Conservation (phyloP, 2,113 vertebrate genomes). For the Callithrix jacchus region DNA sequence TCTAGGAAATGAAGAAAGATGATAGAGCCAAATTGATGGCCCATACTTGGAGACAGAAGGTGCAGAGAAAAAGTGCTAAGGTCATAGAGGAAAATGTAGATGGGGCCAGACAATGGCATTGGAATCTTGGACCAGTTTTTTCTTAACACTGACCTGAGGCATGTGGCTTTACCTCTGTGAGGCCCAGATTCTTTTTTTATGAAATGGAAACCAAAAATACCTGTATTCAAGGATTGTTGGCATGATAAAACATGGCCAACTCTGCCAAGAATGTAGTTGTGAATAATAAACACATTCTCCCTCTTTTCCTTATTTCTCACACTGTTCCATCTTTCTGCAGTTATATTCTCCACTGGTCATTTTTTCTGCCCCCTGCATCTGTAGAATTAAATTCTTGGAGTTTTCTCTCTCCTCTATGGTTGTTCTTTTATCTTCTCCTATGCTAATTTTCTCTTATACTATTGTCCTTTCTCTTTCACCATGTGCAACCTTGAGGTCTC, state of each 20-base stretch:
- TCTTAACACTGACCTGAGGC: neutral
- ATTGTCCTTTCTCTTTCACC: neutral
- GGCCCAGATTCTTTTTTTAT: neutral
- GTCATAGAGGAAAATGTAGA: neutral
- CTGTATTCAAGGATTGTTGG: neutral
- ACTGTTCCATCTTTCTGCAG: neutral
- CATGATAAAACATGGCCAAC: neutral
- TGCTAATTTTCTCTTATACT: neutral
- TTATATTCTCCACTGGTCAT: neutral
- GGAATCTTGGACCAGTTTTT: neutral
- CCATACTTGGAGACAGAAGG: neutral
- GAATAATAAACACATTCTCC: neutral
- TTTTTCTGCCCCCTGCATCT: neutral
- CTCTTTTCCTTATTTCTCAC: neutral
- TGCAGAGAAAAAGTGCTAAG: neutral
- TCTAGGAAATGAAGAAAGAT: neutral
- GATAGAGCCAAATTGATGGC: neutral
- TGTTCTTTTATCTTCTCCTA: neutral
- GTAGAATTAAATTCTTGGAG: neutral
- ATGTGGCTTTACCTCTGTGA: neutral
- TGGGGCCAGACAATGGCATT: neutral
- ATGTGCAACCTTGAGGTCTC: neutral
- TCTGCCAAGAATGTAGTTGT: neutral
- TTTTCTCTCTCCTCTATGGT: neutral
- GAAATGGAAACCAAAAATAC: neutral